phyloP scores from a whole-genome alignment of 2,888 invertebrate genomes.

The Oxystoma pomonae region DNA sequence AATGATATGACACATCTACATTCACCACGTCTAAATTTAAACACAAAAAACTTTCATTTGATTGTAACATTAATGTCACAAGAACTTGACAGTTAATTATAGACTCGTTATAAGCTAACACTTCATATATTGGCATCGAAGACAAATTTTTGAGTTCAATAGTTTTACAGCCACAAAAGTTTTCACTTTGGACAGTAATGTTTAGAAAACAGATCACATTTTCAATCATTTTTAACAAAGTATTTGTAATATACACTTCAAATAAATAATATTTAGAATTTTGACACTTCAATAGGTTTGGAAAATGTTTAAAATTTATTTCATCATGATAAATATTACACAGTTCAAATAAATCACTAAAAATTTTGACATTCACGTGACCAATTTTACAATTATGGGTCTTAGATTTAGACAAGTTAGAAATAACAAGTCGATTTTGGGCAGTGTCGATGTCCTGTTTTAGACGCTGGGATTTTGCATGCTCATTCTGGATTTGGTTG shows the following conservation, averaged over 20 bases:
- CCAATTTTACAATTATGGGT: constrained; percentile 31
- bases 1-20: constrained; percentile 41
- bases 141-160: constrained; percentile 18
- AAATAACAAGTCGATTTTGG: constrained; percentile 33
- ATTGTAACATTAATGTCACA: constrained; percentile 29
- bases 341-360: constrained; percentile 34
- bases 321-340: constrained; percentile 33
- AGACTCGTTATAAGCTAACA: constrained; percentile 34
- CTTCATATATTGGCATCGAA: constrained; percentile 26
- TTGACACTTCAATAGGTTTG: constrained; percentile 19
- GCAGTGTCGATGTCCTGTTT: constrained; percentile 30
- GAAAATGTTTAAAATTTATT: constrained; percentile 23
- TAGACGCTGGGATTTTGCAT: constrained; percentile 32
- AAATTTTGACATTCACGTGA: constrained; percentile 38
- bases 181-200: constrained; percentile 27
- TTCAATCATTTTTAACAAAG: constrained; percentile 34
- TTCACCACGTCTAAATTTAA: constrained; percentile 32
- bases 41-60: constrained; percentile 26
- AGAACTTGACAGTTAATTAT: constrained; percentile 30
- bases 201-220: constrained; percentile 33
- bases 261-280: constrained; percentile 38
- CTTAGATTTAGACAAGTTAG: constrained; percentile 28
- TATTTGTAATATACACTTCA: constrained; percentile 36
- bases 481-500: constrained; percentile 37
- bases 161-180: constrained; percentile 20